Conservation (phyloP, 1,140 invertebrate species). For the Apis laboriosa region DNA sequence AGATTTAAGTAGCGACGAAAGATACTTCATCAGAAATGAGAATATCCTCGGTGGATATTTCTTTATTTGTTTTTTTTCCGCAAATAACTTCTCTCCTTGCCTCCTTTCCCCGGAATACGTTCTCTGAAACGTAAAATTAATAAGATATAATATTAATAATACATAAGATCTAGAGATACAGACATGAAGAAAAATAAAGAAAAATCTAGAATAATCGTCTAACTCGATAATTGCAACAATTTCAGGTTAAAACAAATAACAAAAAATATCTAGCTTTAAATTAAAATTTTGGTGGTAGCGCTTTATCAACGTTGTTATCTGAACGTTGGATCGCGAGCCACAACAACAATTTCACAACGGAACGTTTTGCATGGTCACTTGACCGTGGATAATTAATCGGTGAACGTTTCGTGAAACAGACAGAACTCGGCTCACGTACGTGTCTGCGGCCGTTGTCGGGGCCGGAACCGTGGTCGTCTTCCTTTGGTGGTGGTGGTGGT, state of each 20-base stretch:
- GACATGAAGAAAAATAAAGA: not conserved
- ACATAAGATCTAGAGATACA: too few relatives aligned
- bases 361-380: slow-evolving; percentile 1
- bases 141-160: not conserved
- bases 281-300: too few relatives aligned
- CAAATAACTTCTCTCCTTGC: not conserved
- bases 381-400: slow-evolving; percentile 28
- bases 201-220: not conserved
- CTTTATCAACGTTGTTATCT: not conserved
- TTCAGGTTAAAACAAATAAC: too few relatives aligned
- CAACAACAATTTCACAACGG: not conserved
- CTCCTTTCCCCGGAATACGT: too few relatives aligned
- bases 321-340: not conserved
- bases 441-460: slow-evolving; percentile 72
- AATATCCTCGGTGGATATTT: not conserved
- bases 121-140: not conserved
- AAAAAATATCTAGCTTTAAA: too few relatives aligned
- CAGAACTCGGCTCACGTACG: slow-evolving; percentile 70
- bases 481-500: slow-evolving; percentile 75
- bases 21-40: not conserved
- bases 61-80: not conserved
- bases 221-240: too few relatives aligned
- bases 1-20: slow-evolving; percentile 3
- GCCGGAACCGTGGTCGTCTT: slow-evolving; percentile 72
- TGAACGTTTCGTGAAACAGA: slow-evolving; percentile 59